Conservation (phyloP, 2,888 invertebrate genomes). For the Iselma pallidipennis region DNA sequence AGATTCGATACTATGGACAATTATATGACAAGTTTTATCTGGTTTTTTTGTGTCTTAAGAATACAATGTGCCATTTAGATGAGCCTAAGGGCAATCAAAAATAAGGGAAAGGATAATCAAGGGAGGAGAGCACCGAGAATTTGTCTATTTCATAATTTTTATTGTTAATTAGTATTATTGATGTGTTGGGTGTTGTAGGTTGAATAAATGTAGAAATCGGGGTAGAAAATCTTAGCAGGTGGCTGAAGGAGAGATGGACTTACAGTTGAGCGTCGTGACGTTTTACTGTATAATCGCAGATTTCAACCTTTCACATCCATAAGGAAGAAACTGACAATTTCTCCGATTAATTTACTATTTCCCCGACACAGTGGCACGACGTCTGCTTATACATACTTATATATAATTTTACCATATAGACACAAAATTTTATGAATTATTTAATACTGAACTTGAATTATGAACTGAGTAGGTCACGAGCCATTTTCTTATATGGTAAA, state of each 20-base stretch:
- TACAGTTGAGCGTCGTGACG: not conserved
- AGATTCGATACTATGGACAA: constrained; percentile 33
- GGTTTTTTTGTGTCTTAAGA: not conserved
- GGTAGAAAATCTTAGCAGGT: not conserved
- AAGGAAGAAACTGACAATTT: constrained; percentile 7
- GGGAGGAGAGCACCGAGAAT: too few species aligned
- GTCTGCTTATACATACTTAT: constrained; percentile 1
- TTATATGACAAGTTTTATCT: constrained; percentile 29
- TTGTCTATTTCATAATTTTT: too few species aligned
- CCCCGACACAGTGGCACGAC: constrained; percentile 24
- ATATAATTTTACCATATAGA: constrained; percentile 28
- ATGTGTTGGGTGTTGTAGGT: too few species aligned
- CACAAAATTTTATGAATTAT: constrained; percentile 39
- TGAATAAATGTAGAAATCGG: not conserved
- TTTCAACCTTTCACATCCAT: constrained; percentile 5
- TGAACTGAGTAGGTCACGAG: constrained; percentile 33
- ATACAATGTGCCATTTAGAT: not conserved
- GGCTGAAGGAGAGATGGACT: not conserved
- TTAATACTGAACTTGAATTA: constrained; percentile 31
- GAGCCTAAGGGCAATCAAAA: not conserved
- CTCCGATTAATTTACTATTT: constrained; percentile 27
- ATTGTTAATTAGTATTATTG: too few species aligned
- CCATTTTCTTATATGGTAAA: constrained; percentile 30
- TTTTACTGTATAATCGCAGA: not conserved
- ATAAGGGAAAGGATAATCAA: not conserved